Evolutionary conservation across 2,113 vertebrate species (phyloP), one percentile per base, ranked within the genome.

Genomic region (Phyllostomus hastatus): DNA sequence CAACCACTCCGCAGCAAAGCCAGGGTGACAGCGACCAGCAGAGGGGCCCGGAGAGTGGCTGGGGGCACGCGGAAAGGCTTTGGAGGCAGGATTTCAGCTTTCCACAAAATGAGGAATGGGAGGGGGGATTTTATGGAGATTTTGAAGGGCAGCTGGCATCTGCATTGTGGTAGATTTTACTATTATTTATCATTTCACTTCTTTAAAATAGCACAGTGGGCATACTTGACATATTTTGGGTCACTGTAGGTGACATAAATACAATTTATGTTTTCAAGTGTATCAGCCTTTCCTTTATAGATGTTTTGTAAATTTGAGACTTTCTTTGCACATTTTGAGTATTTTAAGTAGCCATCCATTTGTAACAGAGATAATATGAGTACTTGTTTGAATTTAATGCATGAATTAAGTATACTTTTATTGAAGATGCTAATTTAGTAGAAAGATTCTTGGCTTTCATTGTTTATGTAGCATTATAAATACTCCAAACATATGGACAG

Each of bases 371-470:
- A 96, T 92, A 96, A 80, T 93, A 90, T 64, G 89, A 83, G 54
- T 93, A 70, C 52, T 91, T 94, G 82, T 84, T 95, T 93, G 90
- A 90, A 97, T 95, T 97, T 96, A 93, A 89, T 96, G 93, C 85
- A 92, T 79, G 54, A 61, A 91, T 94, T 96, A 95, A 95, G 75
- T 94, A 83, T 93, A 24, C 76, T 83, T 81, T 73, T 66, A 72
- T 81, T 87, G 57, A 80, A 79, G 72, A 90, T 69, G 61, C 69
- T 95, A 90, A 96, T 93, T 78, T 84, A 89, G 59, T 85, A 59
- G 31, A 94, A 95, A 54, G 15, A 91, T 57, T 92, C 67, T 83
- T 94, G n/a, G 24, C 48, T 91, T 31, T 93, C 75, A 96, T 91
- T 96, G 67, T 95, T 92, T 91, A 54, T 92, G 46, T 69, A 85